Evolutionary conservation across 1,140 invertebrate genomes (phyloP).

Genomic region (Zaprionus taronus): DNA sequence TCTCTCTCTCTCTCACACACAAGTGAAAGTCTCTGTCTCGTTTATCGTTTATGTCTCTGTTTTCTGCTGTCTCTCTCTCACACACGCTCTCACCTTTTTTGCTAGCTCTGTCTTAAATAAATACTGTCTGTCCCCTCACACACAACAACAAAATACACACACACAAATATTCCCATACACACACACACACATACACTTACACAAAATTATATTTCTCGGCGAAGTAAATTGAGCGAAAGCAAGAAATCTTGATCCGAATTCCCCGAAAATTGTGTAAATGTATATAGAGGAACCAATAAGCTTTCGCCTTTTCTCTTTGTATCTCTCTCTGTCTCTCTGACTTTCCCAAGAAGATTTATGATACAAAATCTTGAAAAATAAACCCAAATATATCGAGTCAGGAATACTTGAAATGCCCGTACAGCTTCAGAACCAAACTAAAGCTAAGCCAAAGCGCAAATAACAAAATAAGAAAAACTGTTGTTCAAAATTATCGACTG

Average conservation of each 20-base stretch:
- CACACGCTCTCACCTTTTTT: slow-evolving; percentile 74
- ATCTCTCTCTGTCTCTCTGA: slow-evolving; percentile 8
- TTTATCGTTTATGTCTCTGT: slow-evolving; percentile 62
- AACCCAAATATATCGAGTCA: slow-evolving; percentile 29
- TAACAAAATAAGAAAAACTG: slow-evolving; percentile 55
- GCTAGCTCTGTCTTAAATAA: slow-evolving; percentile 64
- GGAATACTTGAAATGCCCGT: slow-evolving; percentile 31
- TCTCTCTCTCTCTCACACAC: slow-evolving; percentile 73
- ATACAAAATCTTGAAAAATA: slow-evolving; percentile 54
- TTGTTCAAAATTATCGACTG: slow-evolving; percentile 45
- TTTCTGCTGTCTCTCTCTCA: slow-evolving; percentile 63
- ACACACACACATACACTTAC: slow-evolving; percentile 19
- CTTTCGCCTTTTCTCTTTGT: slow-evolving; percentile 18
- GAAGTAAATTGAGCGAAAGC: slow-evolving; percentile 55
- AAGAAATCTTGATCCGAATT: slow-evolving; percentile 48
- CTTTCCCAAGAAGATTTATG: slow-evolving; percentile 25
- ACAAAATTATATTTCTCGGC: slow-evolving; percentile 27
- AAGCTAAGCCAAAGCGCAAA: slow-evolving; percentile 38
- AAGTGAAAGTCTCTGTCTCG: slow-evolving; percentile 72
- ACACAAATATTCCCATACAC: slow-evolving; percentile 27
- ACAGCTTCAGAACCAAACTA: slow-evolving; percentile 32
- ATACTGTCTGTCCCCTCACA: slow-evolving; percentile 67
- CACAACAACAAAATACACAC: slow-evolving; percentile 31
- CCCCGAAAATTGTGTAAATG: slow-evolving; percentile 57
- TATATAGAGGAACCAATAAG: slow-evolving; percentile 66